Conservation (phyloP, 2,888 invertebrate genomes). For the Thymelicus acteon region DNA sequence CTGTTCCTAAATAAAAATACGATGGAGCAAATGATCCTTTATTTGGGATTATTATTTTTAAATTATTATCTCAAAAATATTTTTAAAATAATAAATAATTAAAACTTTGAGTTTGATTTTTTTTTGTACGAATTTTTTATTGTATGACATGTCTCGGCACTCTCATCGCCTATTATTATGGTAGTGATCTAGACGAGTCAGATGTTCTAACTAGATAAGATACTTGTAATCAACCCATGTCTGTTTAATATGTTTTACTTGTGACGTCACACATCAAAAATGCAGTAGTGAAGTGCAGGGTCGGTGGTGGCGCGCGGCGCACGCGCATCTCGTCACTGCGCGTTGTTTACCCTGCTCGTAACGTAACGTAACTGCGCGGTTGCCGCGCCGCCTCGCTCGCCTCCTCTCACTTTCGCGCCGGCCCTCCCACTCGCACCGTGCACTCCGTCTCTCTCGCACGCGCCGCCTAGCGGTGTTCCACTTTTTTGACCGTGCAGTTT, state of each 20-base stretch:
- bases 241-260: neutral
- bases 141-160: too few species aligned
- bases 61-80: too few species aligned
- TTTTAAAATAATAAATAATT: too few species aligned
- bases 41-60: too few species aligned
- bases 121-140: too few species aligned
- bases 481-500: slow-evolving; percentile 81
- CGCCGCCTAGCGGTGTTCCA: slow-evolving; percentile 78
- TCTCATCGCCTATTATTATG: too few species aligned
- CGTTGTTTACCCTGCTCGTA: slow-evolving; percentile 81
- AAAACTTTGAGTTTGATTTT: too few species aligned
- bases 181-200: too few species aligned
- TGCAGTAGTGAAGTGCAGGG: slow-evolving; percentile 77
- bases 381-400: slow-evolving; percentile 72
- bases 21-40: too few species aligned
- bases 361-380: slow-evolving; percentile 77
- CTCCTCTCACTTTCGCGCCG: slow-evolving; percentile 83
- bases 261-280: slow-evolving; percentile 74
- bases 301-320: slow-evolving; percentile 62
- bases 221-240: too few species aligned
- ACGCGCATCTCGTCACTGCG: slow-evolving; percentile 76
- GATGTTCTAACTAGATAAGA: too few species aligned
- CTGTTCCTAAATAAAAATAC: too few species aligned
- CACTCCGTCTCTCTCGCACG: slow-evolving; percentile 59
- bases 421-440: slow-evolving; percentile 54